Percentiles rank a stretch among this genome's conserved stretches.
Conservation (phyloP, 2,113 vertebrate species). For the Nothoprocta perdicaria region DNA sequence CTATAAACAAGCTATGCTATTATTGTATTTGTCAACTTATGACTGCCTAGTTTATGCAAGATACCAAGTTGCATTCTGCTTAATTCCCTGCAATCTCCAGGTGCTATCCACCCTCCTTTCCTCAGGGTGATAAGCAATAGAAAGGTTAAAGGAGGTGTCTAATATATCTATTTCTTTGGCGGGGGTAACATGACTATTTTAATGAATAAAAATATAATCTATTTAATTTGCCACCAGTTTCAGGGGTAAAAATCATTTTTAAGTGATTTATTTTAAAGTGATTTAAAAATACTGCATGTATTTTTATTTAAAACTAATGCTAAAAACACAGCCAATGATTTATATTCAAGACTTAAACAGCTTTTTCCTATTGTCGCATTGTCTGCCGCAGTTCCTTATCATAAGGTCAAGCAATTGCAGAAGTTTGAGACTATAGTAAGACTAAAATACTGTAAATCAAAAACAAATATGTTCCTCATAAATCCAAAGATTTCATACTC, state of each 20-base stretch:
- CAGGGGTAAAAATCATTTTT: neutral
- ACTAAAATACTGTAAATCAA: neutral
- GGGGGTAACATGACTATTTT: neutral
- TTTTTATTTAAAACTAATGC: neutral
- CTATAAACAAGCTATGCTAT: neutral
- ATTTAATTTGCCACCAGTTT: neutral
- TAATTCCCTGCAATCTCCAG: neutral
- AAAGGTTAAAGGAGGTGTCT: neutral
- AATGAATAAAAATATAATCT: neutral
- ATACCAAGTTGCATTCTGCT: neutral
- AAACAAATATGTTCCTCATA: neutral
- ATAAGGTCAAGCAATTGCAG: accelerated
- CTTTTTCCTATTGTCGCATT: neutral
- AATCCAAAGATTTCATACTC: neutral
- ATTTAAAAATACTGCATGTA: neutral
- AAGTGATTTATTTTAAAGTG: too few relatives aligned
- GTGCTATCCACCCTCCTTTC: neutral
- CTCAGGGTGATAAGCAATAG: neutral
- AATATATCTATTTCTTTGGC: neutral
- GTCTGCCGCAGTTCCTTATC: neutral
- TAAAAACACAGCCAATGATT: neutral
- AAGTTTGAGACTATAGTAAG: neutral
- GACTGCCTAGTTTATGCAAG: neutral
- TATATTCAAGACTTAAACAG: neutral
- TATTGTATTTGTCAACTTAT: neutral